These are phyloP conservation scores for Aeoliscus strigatus DNA, from an alignment of 2,797 vertebrate genomes.

Conservation along the genomic window DNA sequence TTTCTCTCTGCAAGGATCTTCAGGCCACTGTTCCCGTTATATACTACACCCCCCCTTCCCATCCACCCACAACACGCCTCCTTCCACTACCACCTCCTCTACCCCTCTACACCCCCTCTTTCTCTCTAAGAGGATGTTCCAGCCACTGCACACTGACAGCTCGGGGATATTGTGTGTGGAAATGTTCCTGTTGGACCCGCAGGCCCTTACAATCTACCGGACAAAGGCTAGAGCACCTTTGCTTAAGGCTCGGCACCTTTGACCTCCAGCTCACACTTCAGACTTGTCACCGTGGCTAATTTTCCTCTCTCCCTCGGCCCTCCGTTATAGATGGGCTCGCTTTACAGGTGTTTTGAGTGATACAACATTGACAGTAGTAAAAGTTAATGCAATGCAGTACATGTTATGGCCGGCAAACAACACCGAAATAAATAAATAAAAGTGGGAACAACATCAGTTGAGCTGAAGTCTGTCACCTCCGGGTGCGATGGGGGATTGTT, in stretches of 20 bases:
- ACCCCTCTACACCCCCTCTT: slow-evolving; percentile 54
- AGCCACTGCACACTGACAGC: slow-evolving; percentile 79
- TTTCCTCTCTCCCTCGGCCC: slow-evolving; percentile 50
- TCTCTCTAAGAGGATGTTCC: slow-evolving; percentile 77
- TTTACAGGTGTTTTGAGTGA: slow-evolving; percentile 63
- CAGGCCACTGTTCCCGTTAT: slow-evolving; percentile 68
- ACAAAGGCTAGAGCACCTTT: slow-evolving; percentile 78
- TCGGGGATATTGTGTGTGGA: slow-evolving; percentile 79
- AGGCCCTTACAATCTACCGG: slow-evolving; percentile 77
- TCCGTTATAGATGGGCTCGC: slow-evolving; percentile 36
- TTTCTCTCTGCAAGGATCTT: slow-evolving; percentile 66
- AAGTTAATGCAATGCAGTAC: slow-evolving; percentile 73
- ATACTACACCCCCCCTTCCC: slow-evolving; percentile 2
- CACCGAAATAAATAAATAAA: slow-evolving; percentile 67
- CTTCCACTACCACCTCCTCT: slow-evolving; percentile 31
- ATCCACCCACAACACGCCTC: slow-evolving; percentile 9
- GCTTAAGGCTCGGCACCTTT: slow-evolving; percentile 76
- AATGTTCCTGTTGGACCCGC: slow-evolving; percentile 78
- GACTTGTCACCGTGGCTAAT: slow-evolving; percentile 75
- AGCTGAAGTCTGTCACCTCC: slow-evolving; percentile 73
- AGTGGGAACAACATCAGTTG: slow-evolving; percentile 59
- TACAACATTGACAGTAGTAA: slow-evolving; percentile 68
- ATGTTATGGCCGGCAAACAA: slow-evolving; percentile 71
- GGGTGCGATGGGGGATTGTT: slow-evolving; percentile 64
- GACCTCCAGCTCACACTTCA: slow-evolving; percentile 70